Evolutionary conservation across 2,113 vertebrate genomes (phyloP).

Genomic region (Peucedramus taeniatus): DNA sequence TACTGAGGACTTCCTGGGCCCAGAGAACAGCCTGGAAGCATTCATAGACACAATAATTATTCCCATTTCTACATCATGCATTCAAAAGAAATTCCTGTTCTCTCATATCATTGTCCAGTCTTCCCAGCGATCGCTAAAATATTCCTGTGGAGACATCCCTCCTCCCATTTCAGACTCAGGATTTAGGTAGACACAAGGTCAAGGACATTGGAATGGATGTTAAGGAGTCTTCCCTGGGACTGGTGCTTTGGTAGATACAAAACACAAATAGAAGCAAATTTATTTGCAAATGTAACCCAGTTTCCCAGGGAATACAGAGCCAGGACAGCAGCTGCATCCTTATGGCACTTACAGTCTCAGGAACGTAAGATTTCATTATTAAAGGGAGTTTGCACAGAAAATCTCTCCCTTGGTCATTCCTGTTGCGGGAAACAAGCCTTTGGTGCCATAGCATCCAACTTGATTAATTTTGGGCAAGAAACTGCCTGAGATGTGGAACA

Average conservation of each 20-base stretch:
- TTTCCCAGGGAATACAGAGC: neutral
- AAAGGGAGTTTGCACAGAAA: neutral
- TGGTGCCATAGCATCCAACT: neutral
- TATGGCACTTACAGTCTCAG: neutral
- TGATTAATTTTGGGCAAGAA: neutral
- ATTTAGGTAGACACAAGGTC: neutral
- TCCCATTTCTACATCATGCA: neutral
- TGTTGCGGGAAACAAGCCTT: neutral
- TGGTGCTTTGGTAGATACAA: neutral
- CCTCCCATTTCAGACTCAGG: neutral
- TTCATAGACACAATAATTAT: neutral
- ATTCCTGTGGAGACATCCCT: neutral
- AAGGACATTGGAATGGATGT: neutral
- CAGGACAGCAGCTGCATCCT: neutral
- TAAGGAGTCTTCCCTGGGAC: neutral
- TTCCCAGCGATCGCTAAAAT: neutral
- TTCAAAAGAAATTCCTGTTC: neutral
- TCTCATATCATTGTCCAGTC: neutral
- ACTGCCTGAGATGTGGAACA: neutral
- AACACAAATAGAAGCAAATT: neutral
- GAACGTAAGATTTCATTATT: rapidly evolving
- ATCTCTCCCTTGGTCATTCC: neutral
- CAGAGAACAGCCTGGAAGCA: neutral
- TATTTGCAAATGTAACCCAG: neutral
- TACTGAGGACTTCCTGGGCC: neutral